Conservation (phyloP, 2,797 vertebrate species). For the Sebastes cheni region DNA sequence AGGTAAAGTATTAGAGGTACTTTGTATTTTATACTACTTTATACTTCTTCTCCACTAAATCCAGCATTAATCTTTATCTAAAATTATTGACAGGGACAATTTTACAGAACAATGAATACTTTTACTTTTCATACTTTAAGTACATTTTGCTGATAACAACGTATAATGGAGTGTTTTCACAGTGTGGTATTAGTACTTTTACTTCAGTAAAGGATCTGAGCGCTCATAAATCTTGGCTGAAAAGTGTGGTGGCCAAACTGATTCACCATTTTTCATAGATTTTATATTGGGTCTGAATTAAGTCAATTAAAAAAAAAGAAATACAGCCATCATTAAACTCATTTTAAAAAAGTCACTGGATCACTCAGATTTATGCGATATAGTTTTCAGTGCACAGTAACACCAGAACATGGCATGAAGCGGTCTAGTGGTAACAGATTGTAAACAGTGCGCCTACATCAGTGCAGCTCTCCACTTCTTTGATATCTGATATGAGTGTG, state of each 20-base stretch:
- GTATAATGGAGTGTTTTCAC: not conserved
- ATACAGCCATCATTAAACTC: not conserved
- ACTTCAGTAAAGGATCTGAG: not conserved
- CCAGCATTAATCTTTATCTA: not conserved
- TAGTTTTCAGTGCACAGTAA: not conserved
- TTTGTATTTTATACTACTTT: not conserved
- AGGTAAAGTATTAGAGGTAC: no score
- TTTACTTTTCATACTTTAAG: not conserved
- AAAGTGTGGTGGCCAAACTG: not conserved
- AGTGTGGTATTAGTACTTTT: not conserved
- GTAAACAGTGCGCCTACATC: conserved; percentile 13
- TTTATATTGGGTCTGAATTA: not conserved
- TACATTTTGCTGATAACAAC: not conserved
- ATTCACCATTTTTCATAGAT: not conserved
- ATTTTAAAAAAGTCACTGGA: not conserved
- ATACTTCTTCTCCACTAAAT: not conserved
- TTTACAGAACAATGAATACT: not conserved
- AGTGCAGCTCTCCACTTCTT: not conserved
- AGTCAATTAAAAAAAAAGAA: not conserved
- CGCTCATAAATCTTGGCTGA: not conserved
- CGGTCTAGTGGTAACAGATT: not conserved
- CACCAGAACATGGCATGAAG: not conserved
- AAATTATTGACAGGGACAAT: not conserved
- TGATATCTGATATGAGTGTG: conserved; percentile 37
- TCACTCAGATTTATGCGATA: not conserved